These are phyloP conservation scores for Rhamnusium bicolor DNA, from an alignment of 2,888 invertebrate genomes.

Conservation along the genomic window DNA sequence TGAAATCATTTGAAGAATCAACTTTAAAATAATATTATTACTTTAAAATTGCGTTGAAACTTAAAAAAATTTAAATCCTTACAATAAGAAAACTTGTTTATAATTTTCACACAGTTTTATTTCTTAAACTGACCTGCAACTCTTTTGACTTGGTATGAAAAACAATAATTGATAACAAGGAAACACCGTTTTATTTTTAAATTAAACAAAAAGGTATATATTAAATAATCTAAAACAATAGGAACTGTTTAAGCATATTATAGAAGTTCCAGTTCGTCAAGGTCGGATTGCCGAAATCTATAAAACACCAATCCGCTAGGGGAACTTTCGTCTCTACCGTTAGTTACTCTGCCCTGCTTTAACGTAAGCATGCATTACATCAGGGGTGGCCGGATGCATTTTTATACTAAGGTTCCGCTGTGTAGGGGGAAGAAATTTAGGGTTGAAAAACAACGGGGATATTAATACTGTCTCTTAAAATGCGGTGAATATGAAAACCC, in stretches of 20 bases:
- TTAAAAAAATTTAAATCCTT: too few species aligned
- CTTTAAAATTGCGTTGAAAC: too few species aligned
- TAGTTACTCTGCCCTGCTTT: constrained; percentile 36
- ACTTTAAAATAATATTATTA: too few species aligned
- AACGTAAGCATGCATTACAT: constrained; percentile 43
- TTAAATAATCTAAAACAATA: not conserved
- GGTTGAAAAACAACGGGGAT: constrained; percentile 45
- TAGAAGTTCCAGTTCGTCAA: constrained; percentile 24
- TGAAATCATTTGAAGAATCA: too few species aligned
- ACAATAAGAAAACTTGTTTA: too few species aligned
- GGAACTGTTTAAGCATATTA: not conserved
- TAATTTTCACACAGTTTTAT: too few species aligned
- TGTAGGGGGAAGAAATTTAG: constrained; percentile 40
- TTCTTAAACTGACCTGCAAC: too few species aligned
- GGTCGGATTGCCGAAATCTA: constrained; percentile 16
- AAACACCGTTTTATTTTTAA: too few species aligned
- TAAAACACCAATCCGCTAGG: constrained; percentile 17
- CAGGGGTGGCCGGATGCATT: constrained; percentile 44
- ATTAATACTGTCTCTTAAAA: constrained; percentile 53
- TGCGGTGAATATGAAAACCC: constrained; percentile 51
- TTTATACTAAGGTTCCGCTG: constrained; percentile 46
- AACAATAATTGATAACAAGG: too few species aligned
- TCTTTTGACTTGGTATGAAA: too few species aligned
- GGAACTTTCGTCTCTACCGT: constrained; percentile 16
- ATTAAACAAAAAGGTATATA: too few species aligned